phyloP scores from a whole-genome alignment of 2,797 vertebrate species.

The Spondyliosoma cantharus region DNA sequence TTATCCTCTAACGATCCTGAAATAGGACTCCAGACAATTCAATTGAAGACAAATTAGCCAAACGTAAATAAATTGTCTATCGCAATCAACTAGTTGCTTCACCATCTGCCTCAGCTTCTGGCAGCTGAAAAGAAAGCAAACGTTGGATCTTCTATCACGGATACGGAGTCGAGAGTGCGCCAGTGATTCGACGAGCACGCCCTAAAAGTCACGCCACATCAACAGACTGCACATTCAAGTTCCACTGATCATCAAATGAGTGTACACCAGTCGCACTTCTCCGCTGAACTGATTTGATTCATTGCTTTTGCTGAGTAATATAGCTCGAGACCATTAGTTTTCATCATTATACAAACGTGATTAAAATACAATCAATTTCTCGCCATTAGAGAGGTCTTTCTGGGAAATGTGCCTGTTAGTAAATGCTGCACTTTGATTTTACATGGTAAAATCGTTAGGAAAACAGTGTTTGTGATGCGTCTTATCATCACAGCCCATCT shows the following conservation, averaged over 20 bases:
- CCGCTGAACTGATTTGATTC: slow-evolving; percentile 46
- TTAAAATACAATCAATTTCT: slow-evolving; percentile 54
- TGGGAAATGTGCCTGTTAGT: not conserved
- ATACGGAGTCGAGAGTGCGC: slow-evolving; percentile 37
- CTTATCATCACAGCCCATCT: not conserved
- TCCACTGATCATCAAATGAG: slow-evolving; percentile 66
- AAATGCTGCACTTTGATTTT: slow-evolving; percentile 7
- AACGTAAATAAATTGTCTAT: slow-evolving; percentile 57
- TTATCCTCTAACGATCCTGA: slow-evolving; percentile 47
- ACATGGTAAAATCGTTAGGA: not conserved
- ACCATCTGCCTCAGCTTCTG: slow-evolving; percentile 72
- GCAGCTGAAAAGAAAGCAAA: slow-evolving; percentile 47
- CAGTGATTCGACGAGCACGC: slow-evolving; percentile 28
- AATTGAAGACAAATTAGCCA: slow-evolving; percentile 57
- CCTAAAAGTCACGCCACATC: slow-evolving; percentile 46
- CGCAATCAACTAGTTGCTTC: slow-evolving; percentile 49
- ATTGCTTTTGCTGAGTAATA: slow-evolving; percentile 40
- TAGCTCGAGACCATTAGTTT: slow-evolving; percentile 50
- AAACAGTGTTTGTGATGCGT: not conserved
- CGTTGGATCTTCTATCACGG: slow-evolving; percentile 31
- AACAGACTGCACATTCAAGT: slow-evolving; percentile 68
- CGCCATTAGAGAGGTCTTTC: slow-evolving; percentile 11
- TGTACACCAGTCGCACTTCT: slow-evolving; percentile 28
- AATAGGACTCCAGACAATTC: slow-evolving; percentile 50
- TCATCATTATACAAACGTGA: slow-evolving; percentile 58